Percentiles rank a stretch among this genome's conserved stretches.
phyloP scores from a whole-genome alignment of 2,797 vertebrate genomes.

The Sebastes reedi region DNA sequence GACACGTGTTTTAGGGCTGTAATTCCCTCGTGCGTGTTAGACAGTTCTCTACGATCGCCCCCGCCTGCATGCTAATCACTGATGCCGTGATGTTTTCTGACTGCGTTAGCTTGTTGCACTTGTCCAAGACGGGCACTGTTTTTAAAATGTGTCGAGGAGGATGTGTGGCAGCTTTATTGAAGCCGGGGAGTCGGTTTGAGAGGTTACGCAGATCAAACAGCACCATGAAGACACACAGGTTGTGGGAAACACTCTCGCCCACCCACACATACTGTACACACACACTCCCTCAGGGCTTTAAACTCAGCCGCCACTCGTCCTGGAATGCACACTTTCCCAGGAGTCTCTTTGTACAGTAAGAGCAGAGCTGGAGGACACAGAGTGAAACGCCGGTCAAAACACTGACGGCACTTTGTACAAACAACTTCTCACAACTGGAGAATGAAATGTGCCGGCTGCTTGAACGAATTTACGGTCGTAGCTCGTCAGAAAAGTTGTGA shows the following conservation, averaged over 20 bases:
- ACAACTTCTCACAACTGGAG: background rate
- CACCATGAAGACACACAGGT: constrained; percentile 5
- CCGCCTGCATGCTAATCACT: constrained; percentile 56
- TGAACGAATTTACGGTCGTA: background rate
- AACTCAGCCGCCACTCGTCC: constrained; percentile 8
- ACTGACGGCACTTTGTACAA: background rate
- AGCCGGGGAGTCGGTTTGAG: constrained; percentile 6
- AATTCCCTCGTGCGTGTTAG: constrained; percentile 66
- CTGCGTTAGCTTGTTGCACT: constrained; percentile 4
- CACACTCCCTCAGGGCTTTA: constrained; percentile 7
- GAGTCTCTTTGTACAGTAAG: background rate
- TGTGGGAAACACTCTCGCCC: background rate
- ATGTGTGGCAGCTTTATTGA: constrained; percentile 11
- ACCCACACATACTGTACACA: background rate
- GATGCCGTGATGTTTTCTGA: constrained; percentile 30
- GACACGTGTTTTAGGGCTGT: constrained; percentile 65
- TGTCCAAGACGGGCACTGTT: background rate
- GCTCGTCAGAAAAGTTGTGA: background rate
- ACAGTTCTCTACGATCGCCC: constrained; percentile 56
- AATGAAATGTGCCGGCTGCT: background rate
- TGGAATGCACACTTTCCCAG: background rate
- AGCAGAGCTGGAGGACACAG: background rate
- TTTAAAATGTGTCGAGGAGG: background rate
- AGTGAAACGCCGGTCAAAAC: background rate
- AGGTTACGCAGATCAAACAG: constrained; percentile 32